Evolutionary conservation across 2,888 invertebrate genomes (phyloP), one percentile per base, ranked within the genome.

Genomic region (Nebria salina): DNA sequence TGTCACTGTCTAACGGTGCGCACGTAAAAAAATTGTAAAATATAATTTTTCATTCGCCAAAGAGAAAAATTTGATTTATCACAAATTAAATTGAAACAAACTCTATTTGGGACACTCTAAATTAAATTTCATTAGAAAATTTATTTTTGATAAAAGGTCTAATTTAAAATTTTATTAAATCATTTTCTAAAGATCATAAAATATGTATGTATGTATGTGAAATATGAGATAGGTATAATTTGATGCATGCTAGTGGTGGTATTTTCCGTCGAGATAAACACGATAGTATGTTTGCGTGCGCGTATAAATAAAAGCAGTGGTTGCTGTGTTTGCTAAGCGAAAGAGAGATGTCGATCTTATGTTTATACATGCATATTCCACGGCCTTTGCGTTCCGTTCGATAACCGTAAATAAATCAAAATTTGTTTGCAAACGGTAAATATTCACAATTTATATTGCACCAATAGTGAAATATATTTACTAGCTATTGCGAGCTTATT

Each of bases 391-490:
- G 73, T 73, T 75, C 34, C 34, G 15, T 20, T 13, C 65, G 65
- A 78, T 72, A 72, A 54, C 34, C 26, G 77, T 64, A 77, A 77
- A 77, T 78, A 78, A 78, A 78, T 78, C 73, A 65, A 72, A 78
- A 78, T 73, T 78, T 78, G 74, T 78, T 73, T 78, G 78, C 26
- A 41, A 70, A n/a, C 26, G 72, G 68, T 68, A 77, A 77, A 77
- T 77, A 77, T 77, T 77, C 72, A 72, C 64, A 34, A 34, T 34
- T 34, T 34, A 34, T 34, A 34, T 34, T 34, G 34, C 34, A 34
- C 34, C 34, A 34, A 34, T 34, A 34, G 34, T 34, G 34, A 34
- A 34, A 34, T 34, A 34, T 34, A 34, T 34, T 34, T 34, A 34
- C 2, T 34, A 34, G 2, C 4, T 34, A 34, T 34, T 34, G 34